Evolutionary conservation across 1,140 invertebrate species (phyloP).

Genomic region (Apocrypta bakeri): DNA sequence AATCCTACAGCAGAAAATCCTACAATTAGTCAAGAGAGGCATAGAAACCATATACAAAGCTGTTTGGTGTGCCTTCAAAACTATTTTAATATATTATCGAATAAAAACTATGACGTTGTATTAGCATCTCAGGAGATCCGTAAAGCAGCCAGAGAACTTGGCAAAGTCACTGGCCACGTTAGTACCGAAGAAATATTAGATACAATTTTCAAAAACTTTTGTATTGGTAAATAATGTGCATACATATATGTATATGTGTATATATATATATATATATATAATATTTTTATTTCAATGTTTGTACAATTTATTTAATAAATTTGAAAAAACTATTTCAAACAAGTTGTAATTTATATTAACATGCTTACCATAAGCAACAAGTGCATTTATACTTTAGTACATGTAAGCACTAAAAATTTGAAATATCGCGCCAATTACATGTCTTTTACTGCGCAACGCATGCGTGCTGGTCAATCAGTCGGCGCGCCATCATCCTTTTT

Average conservation of each 20-base stretch:
- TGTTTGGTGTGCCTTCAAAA: conserved; percentile 74
- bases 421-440: neutral
- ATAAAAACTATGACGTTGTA: conserved; percentile 77
- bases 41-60: conserved; percentile 77
- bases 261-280: no score
- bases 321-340: neutral
- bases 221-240: conserved; percentile 87
- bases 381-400: no score
- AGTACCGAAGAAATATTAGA: conserved; percentile 87
- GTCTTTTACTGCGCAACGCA: conserved; percentile 30
- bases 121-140: conserved; percentile 83
- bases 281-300: conserved; percentile 12
- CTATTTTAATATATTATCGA: conserved; percentile 73
- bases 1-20: conserved; percentile 78
- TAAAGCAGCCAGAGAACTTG: conserved; percentile 79
- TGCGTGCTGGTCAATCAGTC: neutral
- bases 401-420: conserved; percentile 29
- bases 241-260: no score
- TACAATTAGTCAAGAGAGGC: conserved; percentile 79
- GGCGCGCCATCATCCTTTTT: conserved; percentile 42
- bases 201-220: conserved; percentile 90
- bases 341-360: neutral
- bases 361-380: no score
- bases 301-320: conserved; percentile 30
- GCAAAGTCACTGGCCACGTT: conserved; percentile 85